Conservation (phyloP, 1,140 invertebrate species). For the Neuroterus valhalla region DNA sequence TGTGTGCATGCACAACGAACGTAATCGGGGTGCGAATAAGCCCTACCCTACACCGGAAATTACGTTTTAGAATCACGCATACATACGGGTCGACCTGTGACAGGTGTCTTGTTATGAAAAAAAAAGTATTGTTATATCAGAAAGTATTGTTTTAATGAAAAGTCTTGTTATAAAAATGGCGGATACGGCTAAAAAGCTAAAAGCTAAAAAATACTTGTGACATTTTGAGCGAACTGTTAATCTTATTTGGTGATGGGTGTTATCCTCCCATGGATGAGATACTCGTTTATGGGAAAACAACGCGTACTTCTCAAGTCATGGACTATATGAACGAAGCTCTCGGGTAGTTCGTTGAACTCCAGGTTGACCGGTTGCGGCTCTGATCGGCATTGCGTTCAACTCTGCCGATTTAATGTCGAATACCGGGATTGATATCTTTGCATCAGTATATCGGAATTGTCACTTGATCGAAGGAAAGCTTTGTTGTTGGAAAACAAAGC, state of each 20-base stretch:
- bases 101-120: not conserved
- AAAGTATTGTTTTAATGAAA: not conserved
- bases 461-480: not conserved
- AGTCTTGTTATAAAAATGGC: too few species aligned
- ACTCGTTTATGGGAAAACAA: constrained; percentile 59
- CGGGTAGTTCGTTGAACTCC: constrained; percentile 59
- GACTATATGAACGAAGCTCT: constrained; percentile 55
- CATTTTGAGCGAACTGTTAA: not conserved
- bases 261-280: constrained; percentile 47
- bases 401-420: constrained; percentile 59
- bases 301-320: constrained; percentile 55
- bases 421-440: constrained; percentile 56
- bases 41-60: constrained; percentile 7
- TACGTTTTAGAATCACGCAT: not conserved
- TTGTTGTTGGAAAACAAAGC: too few species aligned
- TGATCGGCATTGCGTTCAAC: constrained; percentile 56
- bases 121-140: not conserved
- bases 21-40: not conserved
- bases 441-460: constrained; percentile 2
- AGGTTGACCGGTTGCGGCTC: constrained; percentile 55
- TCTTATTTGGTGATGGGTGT: not conserved
- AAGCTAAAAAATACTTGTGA: too few species aligned
- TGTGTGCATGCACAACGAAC: not conserved
- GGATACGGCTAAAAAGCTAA: too few species aligned
- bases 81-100: not conserved